Evolutionary conservation across 2,113 vertebrate species (phyloP).

Genomic region (Odontophorus gujanensis): DNA sequence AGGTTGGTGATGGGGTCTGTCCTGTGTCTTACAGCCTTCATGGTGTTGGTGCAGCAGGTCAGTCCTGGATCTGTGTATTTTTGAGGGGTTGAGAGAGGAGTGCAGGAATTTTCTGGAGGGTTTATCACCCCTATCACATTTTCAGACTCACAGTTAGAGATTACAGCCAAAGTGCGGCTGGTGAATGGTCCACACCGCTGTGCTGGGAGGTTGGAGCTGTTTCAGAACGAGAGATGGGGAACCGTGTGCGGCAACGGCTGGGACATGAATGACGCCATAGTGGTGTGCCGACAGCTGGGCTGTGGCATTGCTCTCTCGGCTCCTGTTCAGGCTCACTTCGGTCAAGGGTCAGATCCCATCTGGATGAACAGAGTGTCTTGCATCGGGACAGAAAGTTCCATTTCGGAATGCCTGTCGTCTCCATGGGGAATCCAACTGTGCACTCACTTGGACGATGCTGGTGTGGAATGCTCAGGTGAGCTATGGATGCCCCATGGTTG

Average conservation of each 20-base stretch:
- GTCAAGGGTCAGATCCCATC: neutral
- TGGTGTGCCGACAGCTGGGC: conserved; percentile 66
- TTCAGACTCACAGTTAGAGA: neutral
- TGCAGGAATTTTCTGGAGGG: neutral
- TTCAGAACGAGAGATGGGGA: conserved; percentile 19
- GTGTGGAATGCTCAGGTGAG: neutral
- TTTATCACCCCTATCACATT: neutral
- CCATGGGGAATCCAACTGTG: conserved; percentile 10
- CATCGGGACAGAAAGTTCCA: neutral
- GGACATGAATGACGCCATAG: neutral
- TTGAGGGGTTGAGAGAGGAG: neutral
- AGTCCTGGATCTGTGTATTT: neutral
- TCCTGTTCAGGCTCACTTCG: neutral
- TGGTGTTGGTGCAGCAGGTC: neutral
- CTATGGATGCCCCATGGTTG: neutral
- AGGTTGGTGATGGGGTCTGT: neutral
- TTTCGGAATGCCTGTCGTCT: neutral
- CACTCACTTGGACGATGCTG: neutral
- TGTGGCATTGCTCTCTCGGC: conserved; percentile 25
- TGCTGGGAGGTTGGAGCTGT: conserved; percentile 29
- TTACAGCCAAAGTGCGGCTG: neutral
- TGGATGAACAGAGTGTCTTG: neutral
- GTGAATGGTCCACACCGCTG: neutral
- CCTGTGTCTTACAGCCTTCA: neutral
- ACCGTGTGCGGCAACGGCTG: neutral